Percentiles rank a stretch among this genome's conserved stretches.
phyloP scores from a whole-genome alignment of 2,888 invertebrate species.

The Caenorhabditis zanzibari region DNA sequence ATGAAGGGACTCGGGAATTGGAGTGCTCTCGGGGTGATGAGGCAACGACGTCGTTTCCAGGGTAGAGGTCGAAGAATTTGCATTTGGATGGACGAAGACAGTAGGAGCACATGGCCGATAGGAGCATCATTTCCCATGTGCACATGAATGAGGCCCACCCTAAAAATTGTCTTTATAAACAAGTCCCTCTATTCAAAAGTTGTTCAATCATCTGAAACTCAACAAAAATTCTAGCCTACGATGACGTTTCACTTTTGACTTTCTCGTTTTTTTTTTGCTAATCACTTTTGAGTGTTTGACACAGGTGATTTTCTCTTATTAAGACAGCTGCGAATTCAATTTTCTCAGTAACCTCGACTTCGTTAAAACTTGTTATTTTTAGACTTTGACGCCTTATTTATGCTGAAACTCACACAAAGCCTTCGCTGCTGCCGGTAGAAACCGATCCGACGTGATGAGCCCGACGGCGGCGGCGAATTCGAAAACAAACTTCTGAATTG shows the following conservation, averaged over 20 bases:
- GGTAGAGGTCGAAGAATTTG: constrained; percentile 61
- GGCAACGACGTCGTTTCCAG: constrained; percentile 36
- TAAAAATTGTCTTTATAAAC: too few relatives aligned
- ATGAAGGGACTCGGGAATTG: constrained; percentile 21
- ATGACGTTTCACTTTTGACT: too few relatives aligned
- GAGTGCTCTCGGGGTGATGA: constrained; percentile 2
- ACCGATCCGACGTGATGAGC: constrained; percentile 73
- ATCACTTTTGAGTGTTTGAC: neutral
- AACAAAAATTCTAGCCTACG: neutral
- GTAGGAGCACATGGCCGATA: constrained; percentile 77
- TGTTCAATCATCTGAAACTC: too few relatives aligned
- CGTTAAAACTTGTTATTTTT: too few relatives aligned
- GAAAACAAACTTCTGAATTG: constrained; percentile 81
- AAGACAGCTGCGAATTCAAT: neutral
- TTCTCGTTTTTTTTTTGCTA: neutral
- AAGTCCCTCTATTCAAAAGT: too few relatives aligned
- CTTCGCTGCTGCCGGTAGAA: constrained; percentile 78
- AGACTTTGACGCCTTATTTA: neutral
- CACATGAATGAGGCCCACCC: constrained; percentile 82
- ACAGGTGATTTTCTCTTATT: neutral
- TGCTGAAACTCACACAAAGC: constrained; percentile 78
- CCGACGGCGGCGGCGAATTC: constrained; percentile 80
- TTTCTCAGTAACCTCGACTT: neutral
- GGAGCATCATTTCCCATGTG: constrained; percentile 81
- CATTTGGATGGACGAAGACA: constrained; percentile 76